These are phyloP conservation scores for Pristiophorus japonicus DNA, from an alignment of 2,113 vertebrate species.

Conservation along the genomic window DNA sequence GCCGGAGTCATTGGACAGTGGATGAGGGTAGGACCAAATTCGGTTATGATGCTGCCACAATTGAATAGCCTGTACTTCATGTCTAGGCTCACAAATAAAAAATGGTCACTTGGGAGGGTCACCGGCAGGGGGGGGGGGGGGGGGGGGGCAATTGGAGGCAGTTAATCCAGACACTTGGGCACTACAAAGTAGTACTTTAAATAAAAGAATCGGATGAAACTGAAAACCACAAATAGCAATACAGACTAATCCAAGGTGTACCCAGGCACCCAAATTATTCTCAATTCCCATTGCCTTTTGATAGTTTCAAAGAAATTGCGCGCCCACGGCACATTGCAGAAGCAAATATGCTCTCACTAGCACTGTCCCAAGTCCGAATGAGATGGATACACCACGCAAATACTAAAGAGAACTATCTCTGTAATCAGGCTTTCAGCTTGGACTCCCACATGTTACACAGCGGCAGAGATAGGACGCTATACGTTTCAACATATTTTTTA, in stretches of 20 bases:
- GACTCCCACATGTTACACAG: not conserved
- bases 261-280: not conserved
- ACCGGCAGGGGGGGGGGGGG: not conserved
- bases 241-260: not conserved
- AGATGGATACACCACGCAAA: not conserved
- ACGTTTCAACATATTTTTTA: not conserved
- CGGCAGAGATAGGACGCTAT: not conserved
- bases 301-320: not conserved
- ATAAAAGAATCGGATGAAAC: not conserved
- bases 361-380: not conserved
- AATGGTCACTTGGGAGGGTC: not conserved
- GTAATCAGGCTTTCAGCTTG: not conserved
- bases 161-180: not conserved
- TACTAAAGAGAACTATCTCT: not conserved
- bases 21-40: not conserved
- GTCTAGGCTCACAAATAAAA: not conserved
- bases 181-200: not conserved
- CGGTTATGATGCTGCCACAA: not conserved
- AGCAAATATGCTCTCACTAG: not conserved
- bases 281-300: not conserved
- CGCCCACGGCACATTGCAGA: not conserved
- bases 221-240: not conserved
- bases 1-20: not conserved
- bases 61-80: not conserved
- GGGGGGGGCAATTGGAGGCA: not conserved